Conservation (phyloP, 1,140 invertebrate genomes). For the Muscidifurax raptorellus region DNA sequence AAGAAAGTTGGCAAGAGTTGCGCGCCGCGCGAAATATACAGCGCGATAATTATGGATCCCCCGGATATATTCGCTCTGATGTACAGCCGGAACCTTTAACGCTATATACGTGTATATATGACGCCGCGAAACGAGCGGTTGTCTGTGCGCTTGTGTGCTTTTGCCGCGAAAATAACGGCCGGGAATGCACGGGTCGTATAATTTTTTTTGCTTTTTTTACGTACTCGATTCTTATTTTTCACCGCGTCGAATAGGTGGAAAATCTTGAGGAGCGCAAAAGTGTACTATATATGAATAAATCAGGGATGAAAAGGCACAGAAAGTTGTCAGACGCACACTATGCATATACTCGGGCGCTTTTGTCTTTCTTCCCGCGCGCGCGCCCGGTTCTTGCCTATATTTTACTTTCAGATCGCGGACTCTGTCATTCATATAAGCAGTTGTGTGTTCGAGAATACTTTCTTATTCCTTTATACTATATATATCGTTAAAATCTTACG, state of each 20-base stretch:
- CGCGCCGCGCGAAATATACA: background rate
- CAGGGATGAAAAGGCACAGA: background rate
- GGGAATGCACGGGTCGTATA: background rate
- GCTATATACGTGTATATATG: background rate
- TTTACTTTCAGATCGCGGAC: background rate
- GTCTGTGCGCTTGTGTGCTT: background rate
- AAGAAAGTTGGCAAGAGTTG: constrained; percentile 62
- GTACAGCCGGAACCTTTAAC: constrained; percentile 36
- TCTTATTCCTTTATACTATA: background rate
- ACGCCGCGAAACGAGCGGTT: background rate
- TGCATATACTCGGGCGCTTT: too few species aligned
- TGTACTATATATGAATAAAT: background rate
- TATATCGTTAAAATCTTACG: background rate
- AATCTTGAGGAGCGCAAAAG: background rate
- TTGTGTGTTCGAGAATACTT: background rate
- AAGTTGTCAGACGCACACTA: background rate
- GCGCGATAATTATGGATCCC: constrained; percentile 60
- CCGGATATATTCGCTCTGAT: constrained; percentile 17
- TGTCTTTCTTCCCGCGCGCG: background rate
- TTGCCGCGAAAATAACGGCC: constrained; percentile 10
- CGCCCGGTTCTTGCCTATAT: background rate
- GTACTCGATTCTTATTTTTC: background rate
- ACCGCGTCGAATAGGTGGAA: background rate
- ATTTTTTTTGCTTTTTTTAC: background rate
- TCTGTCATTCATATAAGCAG: background rate